Percentiles rank a stretch among this genome's conserved stretches.
phyloP scores from a whole-genome alignment of 1,140 invertebrate genomes.

The Araneus ventricosus region DNA sequence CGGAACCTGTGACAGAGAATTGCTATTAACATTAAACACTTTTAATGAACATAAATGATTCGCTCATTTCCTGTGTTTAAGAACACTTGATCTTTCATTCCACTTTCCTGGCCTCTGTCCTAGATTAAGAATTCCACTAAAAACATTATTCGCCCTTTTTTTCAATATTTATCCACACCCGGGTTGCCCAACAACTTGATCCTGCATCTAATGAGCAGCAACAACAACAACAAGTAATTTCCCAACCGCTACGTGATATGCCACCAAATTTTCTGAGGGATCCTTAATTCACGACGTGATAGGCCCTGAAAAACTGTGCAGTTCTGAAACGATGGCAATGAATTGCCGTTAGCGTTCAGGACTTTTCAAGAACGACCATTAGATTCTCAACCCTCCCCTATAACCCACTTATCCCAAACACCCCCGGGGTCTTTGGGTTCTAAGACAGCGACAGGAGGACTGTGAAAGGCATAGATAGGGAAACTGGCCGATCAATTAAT shows the following conservation, averaged over 20 bases:
- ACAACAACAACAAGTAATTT: not conserved
- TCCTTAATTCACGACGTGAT: not conserved
- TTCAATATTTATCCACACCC: not conserved
- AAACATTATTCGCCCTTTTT: not conserved
- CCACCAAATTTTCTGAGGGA: not conserved
- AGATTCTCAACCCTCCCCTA: constrained; percentile 17
- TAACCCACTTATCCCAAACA: constrained; percentile 44
- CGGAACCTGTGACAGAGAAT: too few relatives aligned
- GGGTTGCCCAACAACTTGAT: not conserved
- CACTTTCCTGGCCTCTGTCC: not conserved
- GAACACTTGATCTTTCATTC: too few relatives aligned
- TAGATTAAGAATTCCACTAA: not conserved
- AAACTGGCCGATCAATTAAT: constrained; percentile 47
- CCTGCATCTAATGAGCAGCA: not conserved
- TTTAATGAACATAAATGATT: too few relatives aligned
- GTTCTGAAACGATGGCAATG: not conserved
- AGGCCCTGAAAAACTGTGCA: not conserved
- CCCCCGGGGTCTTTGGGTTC: not conserved
- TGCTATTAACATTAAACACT: too few relatives aligned
- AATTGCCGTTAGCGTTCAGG: not conserved
- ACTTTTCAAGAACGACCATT: constrained; percentile 43
- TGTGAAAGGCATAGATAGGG: not conserved
- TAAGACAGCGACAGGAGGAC: not conserved
- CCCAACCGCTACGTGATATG: not conserved
- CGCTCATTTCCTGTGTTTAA: too few relatives aligned